Evolutionary conservation across 2,888 invertebrate species (phyloP).

Genomic region (Napeogenes inachia): DNA sequence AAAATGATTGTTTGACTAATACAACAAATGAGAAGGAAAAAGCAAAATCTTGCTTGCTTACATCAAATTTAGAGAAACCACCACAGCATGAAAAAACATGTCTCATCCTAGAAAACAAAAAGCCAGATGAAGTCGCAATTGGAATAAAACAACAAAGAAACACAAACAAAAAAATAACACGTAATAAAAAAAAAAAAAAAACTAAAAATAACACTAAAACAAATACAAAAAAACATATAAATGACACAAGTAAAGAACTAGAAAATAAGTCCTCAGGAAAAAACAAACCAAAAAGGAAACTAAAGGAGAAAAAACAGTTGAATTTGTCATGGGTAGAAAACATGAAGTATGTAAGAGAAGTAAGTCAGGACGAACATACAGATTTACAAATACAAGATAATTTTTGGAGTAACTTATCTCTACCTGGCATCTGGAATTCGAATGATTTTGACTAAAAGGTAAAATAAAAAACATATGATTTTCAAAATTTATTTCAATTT

Average conservation of each 20-base stretch:
- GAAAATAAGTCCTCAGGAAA: conserved; percentile 13
- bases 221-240: background rate
- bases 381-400: conserved; percentile 34
- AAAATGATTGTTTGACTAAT: too few species aligned
- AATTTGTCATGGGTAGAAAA: conserved; percentile 60
- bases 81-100: too few species aligned
- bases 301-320: conserved; percentile 22
- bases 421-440: conserved; percentile 46
- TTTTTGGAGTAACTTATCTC: conserved; percentile 52
- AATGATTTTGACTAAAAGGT: conserved; percentile 38
- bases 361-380: conserved; percentile 44
- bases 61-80: too few species aligned
- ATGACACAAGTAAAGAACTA: conserved; percentile 14
- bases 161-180: conserved; percentile 29
- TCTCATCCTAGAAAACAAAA: too few species aligned
- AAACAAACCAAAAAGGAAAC: conserved; percentile 25
- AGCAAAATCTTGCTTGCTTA: too few species aligned
- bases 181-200: too few species aligned
- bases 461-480: conserved; percentile 1
- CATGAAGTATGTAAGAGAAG: conserved; percentile 52
- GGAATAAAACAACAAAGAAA: background rate
- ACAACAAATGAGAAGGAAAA: too few species aligned
- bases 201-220: too few species aligned
- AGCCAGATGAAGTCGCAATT: too few species aligned
- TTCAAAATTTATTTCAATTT: conserved; percentile 7